Percentiles rank a stretch among this genome's conserved stretches.
These are phyloP conservation scores for Troides helena DNA, from an alignment of 2,888 invertebrate genomes.

Conservation along the genomic window DNA sequence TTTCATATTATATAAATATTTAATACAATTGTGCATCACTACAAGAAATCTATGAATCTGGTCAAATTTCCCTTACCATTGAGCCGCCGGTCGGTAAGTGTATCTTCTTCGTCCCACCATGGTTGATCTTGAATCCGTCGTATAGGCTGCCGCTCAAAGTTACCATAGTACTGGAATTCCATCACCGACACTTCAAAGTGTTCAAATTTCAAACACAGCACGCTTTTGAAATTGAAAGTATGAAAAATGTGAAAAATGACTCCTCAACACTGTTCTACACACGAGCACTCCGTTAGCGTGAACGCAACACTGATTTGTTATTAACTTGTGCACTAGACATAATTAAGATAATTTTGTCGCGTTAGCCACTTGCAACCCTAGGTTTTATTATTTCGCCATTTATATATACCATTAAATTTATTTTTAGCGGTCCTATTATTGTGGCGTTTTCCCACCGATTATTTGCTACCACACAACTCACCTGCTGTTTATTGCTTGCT, in stretches of 20 bases:
- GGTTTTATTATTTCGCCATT: constrained; percentile 38
- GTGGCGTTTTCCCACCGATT: constrained; percentile 7
- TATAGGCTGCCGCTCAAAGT: constrained; percentile 57
- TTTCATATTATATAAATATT: not conserved
- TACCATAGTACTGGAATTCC: constrained; percentile 74
- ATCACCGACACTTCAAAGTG: constrained; percentile 43
- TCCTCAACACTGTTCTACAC: constrained; percentile 43
- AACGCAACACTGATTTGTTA: constrained; percentile 64
- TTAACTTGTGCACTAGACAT: constrained; percentile 57
- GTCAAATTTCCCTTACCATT: constrained; percentile 58
- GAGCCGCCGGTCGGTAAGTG: constrained; percentile 64
- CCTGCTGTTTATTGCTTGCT: constrained; percentile 18
- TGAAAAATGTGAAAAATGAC: constrained; percentile 31
- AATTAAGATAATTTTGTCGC: constrained; percentile 61
- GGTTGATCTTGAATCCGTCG: constrained; percentile 63
- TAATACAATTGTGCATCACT: not conserved
- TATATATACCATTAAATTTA: not conserved
- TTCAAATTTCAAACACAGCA: constrained; percentile 32
- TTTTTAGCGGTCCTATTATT: not conserved
- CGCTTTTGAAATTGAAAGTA: constrained; percentile 36
- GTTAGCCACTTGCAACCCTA: constrained; percentile 54
- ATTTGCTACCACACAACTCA: not conserved
- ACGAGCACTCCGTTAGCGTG: constrained; percentile 55
- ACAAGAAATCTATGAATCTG: not conserved
- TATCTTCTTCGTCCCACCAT: constrained; percentile 75